These are phyloP conservation scores for Rhyacophila evoluta DNA, from an alignment of 2,888 invertebrate genomes.

Conservation along the genomic window DNA sequence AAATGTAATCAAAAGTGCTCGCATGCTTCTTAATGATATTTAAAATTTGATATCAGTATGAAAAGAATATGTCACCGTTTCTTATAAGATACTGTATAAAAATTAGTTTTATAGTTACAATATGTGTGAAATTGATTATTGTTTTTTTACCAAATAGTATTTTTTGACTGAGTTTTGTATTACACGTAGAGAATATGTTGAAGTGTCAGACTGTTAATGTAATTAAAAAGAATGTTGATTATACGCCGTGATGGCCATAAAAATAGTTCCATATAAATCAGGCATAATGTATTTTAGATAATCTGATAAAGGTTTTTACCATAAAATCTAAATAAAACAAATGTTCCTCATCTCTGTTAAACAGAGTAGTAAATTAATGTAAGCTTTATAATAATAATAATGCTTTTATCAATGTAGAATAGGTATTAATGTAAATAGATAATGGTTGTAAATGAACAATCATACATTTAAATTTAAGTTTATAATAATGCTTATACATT, in stretches of 20 bases:
- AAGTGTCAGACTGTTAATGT: slow-evolving; percentile 46
- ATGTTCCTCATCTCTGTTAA: slow-evolving; percentile 55
- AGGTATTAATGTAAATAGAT: neutral
- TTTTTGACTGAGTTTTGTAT: slow-evolving; percentile 54
- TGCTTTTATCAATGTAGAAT: slow-evolving; percentile 12
- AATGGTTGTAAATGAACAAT: neutral
- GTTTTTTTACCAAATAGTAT: slow-evolving; percentile 53
- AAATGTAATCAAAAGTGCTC: slow-evolving; percentile 30
- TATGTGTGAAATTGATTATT: slow-evolving; percentile 43
- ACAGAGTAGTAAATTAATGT: slow-evolving; percentile 52
- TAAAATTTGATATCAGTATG: neutral
- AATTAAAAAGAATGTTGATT: slow-evolving; percentile 38
- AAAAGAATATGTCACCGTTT: neutral
- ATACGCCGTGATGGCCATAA: slow-evolving; percentile 47
- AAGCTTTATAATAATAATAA: slow-evolving; percentile 23
- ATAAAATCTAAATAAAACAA: slow-evolving; percentile 44
- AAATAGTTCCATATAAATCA: slow-evolving; percentile 43
- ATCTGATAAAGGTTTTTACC: slow-evolving; percentile 34
- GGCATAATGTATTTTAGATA: slow-evolving; percentile 48
- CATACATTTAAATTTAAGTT: slow-evolving; percentile 20
- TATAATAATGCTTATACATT: slow-evolving; percentile 31
- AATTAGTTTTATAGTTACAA: slow-evolving; percentile 22
- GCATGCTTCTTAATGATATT: neutral
- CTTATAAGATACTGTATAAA: neutral
- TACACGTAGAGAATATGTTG: slow-evolving; percentile 43